Conservation (phyloP, 2,888 invertebrate species). For the Petrolisthes cinctipes region DNA sequence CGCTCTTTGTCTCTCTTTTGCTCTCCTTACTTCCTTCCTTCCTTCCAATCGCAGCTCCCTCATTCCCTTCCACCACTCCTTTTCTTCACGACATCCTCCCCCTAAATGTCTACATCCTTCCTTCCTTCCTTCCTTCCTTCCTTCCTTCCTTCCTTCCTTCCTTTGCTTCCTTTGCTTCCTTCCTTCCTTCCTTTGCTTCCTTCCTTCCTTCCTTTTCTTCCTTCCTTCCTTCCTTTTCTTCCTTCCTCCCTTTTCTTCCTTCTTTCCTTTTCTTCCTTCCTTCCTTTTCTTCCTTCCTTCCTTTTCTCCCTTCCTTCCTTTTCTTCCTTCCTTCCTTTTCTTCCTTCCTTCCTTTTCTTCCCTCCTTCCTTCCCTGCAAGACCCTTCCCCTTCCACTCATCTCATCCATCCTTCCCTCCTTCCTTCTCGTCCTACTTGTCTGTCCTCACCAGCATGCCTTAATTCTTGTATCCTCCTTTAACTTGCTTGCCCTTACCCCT, state of each 20-base stretch:
- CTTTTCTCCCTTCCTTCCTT: background rate
- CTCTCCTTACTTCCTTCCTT: too few relatives aligned
- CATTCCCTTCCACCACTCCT: too few relatives aligned
- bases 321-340: background rate
- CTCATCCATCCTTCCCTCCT: background rate
- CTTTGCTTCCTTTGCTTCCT: background rate
- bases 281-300: background rate
- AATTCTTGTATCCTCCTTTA: background rate
- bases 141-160: background rate
- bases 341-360: background rate
- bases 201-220: background rate
- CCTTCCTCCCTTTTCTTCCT: background rate
- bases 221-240: background rate
- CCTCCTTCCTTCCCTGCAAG: background rate
- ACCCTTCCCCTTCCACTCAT: background rate
- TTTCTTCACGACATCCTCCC: too few relatives aligned
- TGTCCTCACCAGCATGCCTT: too few relatives aligned
- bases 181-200: background rate
- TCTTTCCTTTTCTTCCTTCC: background rate
- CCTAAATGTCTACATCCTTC: too few relatives aligned
- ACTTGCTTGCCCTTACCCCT: background rate
- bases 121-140: background rate
- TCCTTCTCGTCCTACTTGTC: background rate
- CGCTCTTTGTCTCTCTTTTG: too few relatives aligned
- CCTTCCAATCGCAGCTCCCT: too few relatives aligned